These are phyloP conservation scores for Rhadina sibilatrix DNA, from an alignment of 2,113 vertebrate genomes.

Conservation along the genomic window DNA sequence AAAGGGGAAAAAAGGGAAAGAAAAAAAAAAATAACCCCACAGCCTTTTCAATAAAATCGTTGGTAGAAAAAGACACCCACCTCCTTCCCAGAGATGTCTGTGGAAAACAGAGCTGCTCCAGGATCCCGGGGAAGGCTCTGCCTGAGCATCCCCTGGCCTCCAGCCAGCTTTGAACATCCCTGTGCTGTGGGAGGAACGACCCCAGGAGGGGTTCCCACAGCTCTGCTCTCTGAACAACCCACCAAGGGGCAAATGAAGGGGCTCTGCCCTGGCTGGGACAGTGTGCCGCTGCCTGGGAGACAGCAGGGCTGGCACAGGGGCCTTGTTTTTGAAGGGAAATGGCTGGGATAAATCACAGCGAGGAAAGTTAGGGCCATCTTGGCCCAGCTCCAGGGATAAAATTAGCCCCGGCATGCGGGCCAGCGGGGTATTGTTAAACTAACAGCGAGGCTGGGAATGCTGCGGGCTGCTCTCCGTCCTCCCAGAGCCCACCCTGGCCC, in stretches of 20 bases:
- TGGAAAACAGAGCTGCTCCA: not conserved
- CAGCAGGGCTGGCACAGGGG: not conserved
- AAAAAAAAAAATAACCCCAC: not conserved
- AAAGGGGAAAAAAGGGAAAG: not conserved
- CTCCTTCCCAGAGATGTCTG: constrained; percentile 14
- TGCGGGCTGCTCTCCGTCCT: not conserved
- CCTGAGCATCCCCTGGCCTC: not conserved
- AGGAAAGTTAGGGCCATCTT: constrained; percentile 27
- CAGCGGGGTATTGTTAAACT: not conserved
- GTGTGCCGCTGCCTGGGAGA: not conserved
- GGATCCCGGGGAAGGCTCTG: not conserved
- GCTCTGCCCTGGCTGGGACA: not conserved
- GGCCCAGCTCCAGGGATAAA: constrained; percentile 46
- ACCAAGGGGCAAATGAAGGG: not conserved
- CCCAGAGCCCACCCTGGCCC: not conserved
- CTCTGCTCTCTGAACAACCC: not conserved
- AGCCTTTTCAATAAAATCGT: constrained; percentile 52
- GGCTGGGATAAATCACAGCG: constrained; percentile 26
- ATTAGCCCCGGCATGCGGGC: constrained; percentile 11
- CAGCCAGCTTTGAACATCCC: not conserved
- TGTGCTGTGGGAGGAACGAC: not conserved
- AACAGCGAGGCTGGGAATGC: not conserved
- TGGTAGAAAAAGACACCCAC: constrained; percentile 11
- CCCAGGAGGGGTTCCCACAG: no score
- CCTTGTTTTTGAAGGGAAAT: constrained; percentile 56